phyloP scores from a whole-genome alignment of 2,888 invertebrate species.

The Agriopis leucophaearia region DNA sequence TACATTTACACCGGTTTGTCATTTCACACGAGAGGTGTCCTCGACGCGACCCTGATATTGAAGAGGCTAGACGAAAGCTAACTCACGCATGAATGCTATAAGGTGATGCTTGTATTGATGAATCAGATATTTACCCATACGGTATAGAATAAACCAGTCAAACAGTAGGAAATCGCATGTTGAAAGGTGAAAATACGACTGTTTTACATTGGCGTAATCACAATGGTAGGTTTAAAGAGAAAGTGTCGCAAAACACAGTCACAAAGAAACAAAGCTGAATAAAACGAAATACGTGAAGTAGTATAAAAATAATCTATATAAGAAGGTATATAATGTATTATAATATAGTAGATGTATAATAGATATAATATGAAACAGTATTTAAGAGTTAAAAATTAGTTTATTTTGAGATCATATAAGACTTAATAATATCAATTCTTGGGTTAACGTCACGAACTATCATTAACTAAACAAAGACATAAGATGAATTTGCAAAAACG shows the following conservation, averaged over 20 bases:
- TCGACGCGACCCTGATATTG: constrained; percentile 27
- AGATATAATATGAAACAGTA: too few relatives aligned
- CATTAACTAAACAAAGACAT: constrained; percentile 21
- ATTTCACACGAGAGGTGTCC: constrained; percentile 19
- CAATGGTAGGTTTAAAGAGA: constrained; percentile 15
- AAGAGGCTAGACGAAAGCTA: constrained; percentile 22
- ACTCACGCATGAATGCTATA: constrained; percentile 17
- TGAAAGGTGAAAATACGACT: constrained; percentile 12
- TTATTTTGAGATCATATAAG: neutral
- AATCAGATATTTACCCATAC: constrained; percentile 11
- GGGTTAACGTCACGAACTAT: neutral
- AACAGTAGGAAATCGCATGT: constrained; percentile 8
- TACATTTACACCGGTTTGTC: constrained; percentile 28
- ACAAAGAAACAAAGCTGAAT: constrained; percentile 14
- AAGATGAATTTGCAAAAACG: constrained; percentile 34
- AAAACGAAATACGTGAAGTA: neutral
- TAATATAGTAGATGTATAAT: too few relatives aligned
- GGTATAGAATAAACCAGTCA: neutral
- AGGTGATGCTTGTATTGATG: constrained; percentile 10
- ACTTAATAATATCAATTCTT: neutral
- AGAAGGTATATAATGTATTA: too few relatives aligned
- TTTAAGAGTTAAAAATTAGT: too few relatives aligned
- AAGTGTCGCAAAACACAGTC: constrained; percentile 20
- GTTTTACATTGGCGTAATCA: constrained; percentile 12
- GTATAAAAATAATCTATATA: too few relatives aligned